Percentiles rank a stretch among this genome's conserved stretches.
Evolutionary conservation across 2,888 invertebrate species (phyloP).

Genomic region (Ditula angustiorana): DNA sequence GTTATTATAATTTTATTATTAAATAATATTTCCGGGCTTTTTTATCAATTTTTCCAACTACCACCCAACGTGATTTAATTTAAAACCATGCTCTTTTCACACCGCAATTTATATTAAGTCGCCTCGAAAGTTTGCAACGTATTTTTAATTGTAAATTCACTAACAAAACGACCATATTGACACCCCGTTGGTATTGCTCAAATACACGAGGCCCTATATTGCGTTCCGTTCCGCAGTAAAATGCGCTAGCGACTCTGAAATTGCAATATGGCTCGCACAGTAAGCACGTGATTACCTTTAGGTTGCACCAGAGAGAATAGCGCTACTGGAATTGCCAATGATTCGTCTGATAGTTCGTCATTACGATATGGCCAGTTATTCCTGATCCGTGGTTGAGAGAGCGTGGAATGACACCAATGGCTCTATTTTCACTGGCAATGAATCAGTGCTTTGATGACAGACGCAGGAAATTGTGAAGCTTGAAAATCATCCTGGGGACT

Average conservation of each 20-base stretch:
- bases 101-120: too few relatives aligned
- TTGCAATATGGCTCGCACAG: constrained; percentile 66
- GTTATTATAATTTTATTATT: too few relatives aligned
- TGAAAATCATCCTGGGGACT: constrained; percentile 26
- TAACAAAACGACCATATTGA: constrained; percentile 6
- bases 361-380: constrained; percentile 10
- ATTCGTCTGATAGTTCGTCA: constrained; percentile 39
- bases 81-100: too few relatives aligned
- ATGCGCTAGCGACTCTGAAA: constrained; percentile 61
- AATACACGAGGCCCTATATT: constrained; percentile 38
- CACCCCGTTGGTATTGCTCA: neutral
- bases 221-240: constrained; percentile 53
- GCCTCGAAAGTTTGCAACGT: too few relatives aligned
- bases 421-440: neutral
- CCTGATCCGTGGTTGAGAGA: neutral
- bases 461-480: constrained; percentile 36
- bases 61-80: too few relatives aligned
- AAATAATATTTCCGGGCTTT: too few relatives aligned
- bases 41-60: too few relatives aligned
- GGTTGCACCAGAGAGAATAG: constrained; percentile 40
- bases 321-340: constrained; percentile 42
- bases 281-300: constrained; percentile 65
- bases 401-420: neutral
- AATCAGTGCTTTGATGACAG: constrained; percentile 33
- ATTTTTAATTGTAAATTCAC: too few relatives aligned